These are phyloP conservation scores for Onychostoma macrolepis DNA, from an alignment of 2,113 vertebrate species.

Conservation along the genomic window DNA sequence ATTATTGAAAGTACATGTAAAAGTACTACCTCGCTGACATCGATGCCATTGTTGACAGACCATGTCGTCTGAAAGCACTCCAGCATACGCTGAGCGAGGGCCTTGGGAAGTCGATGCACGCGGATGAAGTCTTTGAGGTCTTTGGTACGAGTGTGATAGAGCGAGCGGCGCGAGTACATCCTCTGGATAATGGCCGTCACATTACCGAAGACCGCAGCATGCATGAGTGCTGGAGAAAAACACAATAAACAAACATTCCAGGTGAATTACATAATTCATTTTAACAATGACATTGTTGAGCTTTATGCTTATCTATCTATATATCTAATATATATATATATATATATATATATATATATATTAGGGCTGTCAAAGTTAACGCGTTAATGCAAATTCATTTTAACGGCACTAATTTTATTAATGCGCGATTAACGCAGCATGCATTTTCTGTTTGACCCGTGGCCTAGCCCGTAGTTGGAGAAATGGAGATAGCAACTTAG, in stretches of 20 bases:
- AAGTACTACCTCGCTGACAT: constrained; percentile 84
- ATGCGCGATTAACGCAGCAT: no score
- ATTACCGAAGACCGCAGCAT: constrained; percentile 96
- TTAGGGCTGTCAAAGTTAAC: no score
- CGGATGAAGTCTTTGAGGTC: constrained; percentile 98
- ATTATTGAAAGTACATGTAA: background rate
- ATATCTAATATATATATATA: no score
- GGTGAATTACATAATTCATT: background rate
- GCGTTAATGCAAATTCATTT: no score
- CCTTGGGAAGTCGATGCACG: constrained; percentile 93
- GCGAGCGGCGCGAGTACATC: constrained; percentile 98
- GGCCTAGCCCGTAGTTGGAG: no score
- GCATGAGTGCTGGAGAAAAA: constrained; percentile 88
- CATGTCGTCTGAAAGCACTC: constrained; percentile 99
- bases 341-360: no score
- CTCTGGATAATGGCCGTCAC: constrained; percentile 99
- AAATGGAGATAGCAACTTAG: no score
- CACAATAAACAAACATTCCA: background rate
- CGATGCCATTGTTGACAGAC: constrained; percentile 99
- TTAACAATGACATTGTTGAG: background rate
- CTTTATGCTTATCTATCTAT: no score
- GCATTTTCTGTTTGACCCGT: no score
- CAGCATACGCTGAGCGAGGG: constrained; percentile 96
- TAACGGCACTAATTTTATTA: no score
- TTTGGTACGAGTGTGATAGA: constrained; percentile 98